These are phyloP conservation scores for Lamellibrachia columna DNA, from an alignment of 2,888 invertebrate genomes.

Conservation along the genomic window DNA sequence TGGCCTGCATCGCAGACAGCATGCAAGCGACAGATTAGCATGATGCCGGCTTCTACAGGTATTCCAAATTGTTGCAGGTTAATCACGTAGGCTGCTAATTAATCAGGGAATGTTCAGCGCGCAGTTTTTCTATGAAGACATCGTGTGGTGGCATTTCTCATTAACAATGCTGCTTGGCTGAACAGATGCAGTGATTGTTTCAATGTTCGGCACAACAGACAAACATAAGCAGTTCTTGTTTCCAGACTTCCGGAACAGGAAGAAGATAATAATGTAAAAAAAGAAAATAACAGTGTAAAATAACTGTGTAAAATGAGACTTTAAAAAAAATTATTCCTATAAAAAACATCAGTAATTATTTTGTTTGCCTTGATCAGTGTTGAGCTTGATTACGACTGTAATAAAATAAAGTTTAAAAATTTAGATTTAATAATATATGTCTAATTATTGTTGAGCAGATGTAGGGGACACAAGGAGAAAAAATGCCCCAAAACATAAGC, in stretches of 20 bases:
- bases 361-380: not conserved
- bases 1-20: not conserved
- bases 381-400: not conserved
- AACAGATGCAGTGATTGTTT: not conserved
- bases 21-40: not conserved
- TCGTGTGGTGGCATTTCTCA: slow-evolving; percentile 10
- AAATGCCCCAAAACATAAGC: not conserved
- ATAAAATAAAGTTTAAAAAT: not conserved
- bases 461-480: not conserved
- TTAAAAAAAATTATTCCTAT: too few species aligned
- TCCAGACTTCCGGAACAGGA: not conserved
- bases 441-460: not conserved
- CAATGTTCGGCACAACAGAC: not conserved
- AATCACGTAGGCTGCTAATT: not conserved
- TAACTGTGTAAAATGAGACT: too few species aligned
- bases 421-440: not conserved
- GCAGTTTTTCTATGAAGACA: slow-evolving; percentile 12
- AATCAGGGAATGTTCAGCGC: slow-evolving; percentile 4
- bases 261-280: not conserved
- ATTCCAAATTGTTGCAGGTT: slow-evolving; percentile 5
- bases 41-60: not conserved
- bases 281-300: not conserved
- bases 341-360: not conserved
- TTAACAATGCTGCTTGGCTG: not conserved
- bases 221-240: not conserved